These are phyloP conservation scores for Melinopterus prodromus DNA, from an alignment of 2,888 invertebrate species.

Conservation along the genomic window DNA sequence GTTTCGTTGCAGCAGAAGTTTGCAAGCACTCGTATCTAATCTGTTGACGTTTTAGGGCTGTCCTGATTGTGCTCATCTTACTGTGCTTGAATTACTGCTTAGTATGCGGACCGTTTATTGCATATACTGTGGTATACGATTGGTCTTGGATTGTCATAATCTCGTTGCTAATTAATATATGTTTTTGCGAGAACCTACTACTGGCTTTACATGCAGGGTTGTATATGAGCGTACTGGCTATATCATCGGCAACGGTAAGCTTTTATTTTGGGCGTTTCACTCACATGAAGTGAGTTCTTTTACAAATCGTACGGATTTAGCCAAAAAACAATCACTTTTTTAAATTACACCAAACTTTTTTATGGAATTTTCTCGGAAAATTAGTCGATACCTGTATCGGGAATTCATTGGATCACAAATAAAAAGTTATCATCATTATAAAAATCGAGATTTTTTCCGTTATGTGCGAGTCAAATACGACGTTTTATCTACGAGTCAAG, in stretches of 20 bases:
- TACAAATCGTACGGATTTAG: too few relatives aligned
- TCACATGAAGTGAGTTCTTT: not conserved
- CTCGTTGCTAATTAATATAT: slow-evolving; percentile 13
- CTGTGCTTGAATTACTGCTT: slow-evolving; percentile 11
- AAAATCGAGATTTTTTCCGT: too few relatives aligned
- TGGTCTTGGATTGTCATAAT: slow-evolving; percentile 9
- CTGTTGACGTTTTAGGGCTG: not conserved
- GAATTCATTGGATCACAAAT: too few relatives aligned
- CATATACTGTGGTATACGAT: slow-evolving; percentile 15
- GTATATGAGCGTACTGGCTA: not conserved
- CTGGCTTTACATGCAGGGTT: slow-evolving; percentile 8
- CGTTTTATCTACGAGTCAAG: too few relatives aligned
- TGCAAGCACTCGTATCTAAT: not conserved
- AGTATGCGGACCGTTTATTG: slow-evolving; percentile 12
- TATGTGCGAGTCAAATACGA: too few relatives aligned
- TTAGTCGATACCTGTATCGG: too few relatives aligned
- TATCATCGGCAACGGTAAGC: not conserved
- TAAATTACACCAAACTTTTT: too few relatives aligned
- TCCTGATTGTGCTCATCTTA: not conserved
- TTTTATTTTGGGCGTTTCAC: not conserved
- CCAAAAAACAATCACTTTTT: too few relatives aligned
- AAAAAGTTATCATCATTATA: too few relatives aligned
- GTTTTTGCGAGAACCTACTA: slow-evolving; percentile 4
- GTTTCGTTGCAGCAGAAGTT: not conserved
- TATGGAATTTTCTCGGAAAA: too few relatives aligned